phyloP scores from a whole-genome alignment of 2,113 vertebrate genomes.

The Anseranas semipalmata region DNA sequence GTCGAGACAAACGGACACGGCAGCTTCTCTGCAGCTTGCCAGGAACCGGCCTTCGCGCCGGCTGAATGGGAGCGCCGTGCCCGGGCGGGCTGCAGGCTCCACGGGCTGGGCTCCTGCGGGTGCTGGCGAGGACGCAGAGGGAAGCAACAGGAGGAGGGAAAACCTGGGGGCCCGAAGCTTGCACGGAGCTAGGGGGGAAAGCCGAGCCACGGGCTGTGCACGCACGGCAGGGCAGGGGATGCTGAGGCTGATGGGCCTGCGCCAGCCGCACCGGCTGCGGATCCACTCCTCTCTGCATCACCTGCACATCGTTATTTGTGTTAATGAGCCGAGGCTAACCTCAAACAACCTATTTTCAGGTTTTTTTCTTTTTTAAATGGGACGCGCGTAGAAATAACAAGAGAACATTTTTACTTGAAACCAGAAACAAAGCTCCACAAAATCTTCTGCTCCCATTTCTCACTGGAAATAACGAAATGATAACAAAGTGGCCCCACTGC shows the following conservation, averaged over 20 bases:
- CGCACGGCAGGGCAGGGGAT: fast-evolving
- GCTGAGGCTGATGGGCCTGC: background rate
- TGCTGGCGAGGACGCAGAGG: background rate
- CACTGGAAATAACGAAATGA: background rate
- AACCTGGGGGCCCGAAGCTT: background rate
- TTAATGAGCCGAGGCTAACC: background rate
- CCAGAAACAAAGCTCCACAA: background rate
- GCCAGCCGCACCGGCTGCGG: fast-evolving
- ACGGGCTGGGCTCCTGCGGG: background rate
- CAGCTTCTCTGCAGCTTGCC: background rate
- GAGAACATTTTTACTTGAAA: background rate
- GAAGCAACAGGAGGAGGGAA: background rate
- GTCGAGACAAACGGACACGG: background rate
- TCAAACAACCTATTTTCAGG: background rate
- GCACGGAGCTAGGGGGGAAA: background rate
- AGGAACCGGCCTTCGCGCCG: background rate
- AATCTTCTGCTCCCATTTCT: background rate
- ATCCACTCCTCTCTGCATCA: background rate
- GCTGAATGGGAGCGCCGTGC: no score
- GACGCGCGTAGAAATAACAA: background rate
- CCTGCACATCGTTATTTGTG: background rate
- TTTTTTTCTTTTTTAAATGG: background rate
- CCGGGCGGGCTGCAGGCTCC: background rate
- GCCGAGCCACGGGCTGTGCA: background rate
- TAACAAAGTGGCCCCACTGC: background rate